Percentiles rank a stretch among this genome's conserved stretches.
Conservation (phyloP, 1,140 invertebrate genomes). For the Solenopsis fugax region DNA sequence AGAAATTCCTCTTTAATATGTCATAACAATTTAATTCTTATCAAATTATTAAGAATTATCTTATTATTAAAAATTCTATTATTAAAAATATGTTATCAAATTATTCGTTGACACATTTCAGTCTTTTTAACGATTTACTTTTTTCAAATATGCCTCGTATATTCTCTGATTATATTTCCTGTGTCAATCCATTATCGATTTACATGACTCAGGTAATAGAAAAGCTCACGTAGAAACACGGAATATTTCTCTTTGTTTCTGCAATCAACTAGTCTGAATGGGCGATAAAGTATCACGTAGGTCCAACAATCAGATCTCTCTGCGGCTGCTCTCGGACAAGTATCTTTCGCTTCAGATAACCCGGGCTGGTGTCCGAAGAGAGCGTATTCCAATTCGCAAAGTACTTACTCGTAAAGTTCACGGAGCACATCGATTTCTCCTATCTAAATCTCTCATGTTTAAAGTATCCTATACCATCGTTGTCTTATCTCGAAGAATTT, state of each 20-base stretch:
- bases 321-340: constrained; percentile 25
- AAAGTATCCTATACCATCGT: constrained; percentile 2
- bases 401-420: constrained; percentile 55
- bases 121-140: background rate
- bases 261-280: constrained; percentile 42
- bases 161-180: background rate
- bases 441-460: constrained; percentile 48
- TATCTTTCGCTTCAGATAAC: constrained; percentile 42
- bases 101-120: background rate
- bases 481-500: constrained; percentile 59
- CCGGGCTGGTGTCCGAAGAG: background rate
- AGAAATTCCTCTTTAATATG: background rate
- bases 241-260: constrained; percentile 42
- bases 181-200: background rate
- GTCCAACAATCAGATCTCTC: constrained; percentile 36
- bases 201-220: background rate
- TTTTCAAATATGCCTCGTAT: background rate
- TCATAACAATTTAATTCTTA: background rate
- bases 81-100: background rate
- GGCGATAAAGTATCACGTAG: constrained; percentile 28
- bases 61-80: no score
- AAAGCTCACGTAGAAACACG: background rate
- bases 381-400: constrained; percentile 55
- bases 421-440: constrained; percentile 32
- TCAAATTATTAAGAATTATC: background rate